These are phyloP conservation scores for Brassicogethes aeneus DNA, from an alignment of 2,888 invertebrate species.

Conservation along the genomic window DNA sequence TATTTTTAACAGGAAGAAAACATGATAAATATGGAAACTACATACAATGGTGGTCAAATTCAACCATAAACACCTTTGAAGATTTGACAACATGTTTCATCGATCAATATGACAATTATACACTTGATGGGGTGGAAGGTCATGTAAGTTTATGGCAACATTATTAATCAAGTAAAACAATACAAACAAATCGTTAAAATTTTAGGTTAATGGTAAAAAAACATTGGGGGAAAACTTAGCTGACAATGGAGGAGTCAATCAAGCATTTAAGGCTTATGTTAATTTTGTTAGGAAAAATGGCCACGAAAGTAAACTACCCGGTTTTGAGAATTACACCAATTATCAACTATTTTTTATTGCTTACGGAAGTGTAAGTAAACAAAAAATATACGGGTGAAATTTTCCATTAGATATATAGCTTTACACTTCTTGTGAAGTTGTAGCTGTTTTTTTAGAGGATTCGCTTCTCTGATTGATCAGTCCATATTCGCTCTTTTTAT, in stretches of 20 bases:
- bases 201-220: conserved; percentile 63
- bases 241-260: conserved; percentile 72
- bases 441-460: no score
- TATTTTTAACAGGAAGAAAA: conserved; percentile 53
- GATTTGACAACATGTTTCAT: conserved; percentile 76
- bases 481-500: no score
- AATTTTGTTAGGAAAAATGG: conserved; percentile 49
- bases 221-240: conserved; percentile 78
- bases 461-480: no score
- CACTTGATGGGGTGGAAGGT: conserved; percentile 52
- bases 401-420: not conserved
- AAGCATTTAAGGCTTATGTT: conserved; percentile 61
- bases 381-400: not conserved
- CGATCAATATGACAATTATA: conserved; percentile 68
- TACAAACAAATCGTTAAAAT: conserved; percentile 1
- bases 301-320: conserved; percentile 58
- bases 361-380: conserved; percentile 65
- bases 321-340: conserved; percentile 59
- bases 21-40: conserved; percentile 80
- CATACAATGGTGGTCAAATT: conserved; percentile 84
- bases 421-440: no score
- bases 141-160: no score
- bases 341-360: conserved; percentile 75
- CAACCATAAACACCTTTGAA: conserved; percentile 65
- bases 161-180: conserved; percentile 1